Base-by-base conservation (phyloP, 1,140 invertebrate species). In the Macrostomum lignano region DNA sequence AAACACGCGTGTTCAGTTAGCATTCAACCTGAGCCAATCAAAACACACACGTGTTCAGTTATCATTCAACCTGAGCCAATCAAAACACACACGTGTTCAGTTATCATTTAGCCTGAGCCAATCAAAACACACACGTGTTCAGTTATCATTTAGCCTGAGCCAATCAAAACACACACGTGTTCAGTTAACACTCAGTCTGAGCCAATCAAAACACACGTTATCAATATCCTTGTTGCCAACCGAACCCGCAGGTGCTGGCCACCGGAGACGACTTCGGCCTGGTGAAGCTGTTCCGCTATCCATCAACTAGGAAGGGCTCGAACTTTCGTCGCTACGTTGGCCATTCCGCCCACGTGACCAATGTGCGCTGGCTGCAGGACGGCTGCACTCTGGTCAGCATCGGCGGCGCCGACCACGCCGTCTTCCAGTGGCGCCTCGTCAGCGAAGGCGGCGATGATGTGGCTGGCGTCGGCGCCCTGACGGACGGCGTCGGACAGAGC, bases 291-390 rank as follows among this genome's bases (percentile, higher is more conserved):
- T 57, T 55, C 38, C 45, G 45, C 33, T 58, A 54, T 40, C 55
- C 55, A 14, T 47, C 40, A 20, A 34, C 52, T 4, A 50, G 46
- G 32, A 55, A 55, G 52, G 54, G 53, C 54, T 35, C 20, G 19
- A 55, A 58, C 35, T 56, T 53, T 36, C 38, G 52, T 26, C 56
- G 55, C 38, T 59, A 59, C 37, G 44, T 51, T 5, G 56, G 56
- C 28, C 56, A 59, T 39, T 58, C 53, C 15, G 52, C 53, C 17
- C 56, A 57, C 44, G 55, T 59, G 22, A 58, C 55, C 9, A 57
- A 58, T 40, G 50, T 53, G 3, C 38, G 56, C 13, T 58, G 57
- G 39, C 48, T 51, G 17, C 33, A 42, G 29, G 53, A 57, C 39
- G 49, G 47, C 30, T 44, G 38, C 5, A 32, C 42, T 13, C 46